A percentile compares a stretch with the other conserved stretches of the same genome.
These are phyloP conservation scores for Enteromius trimaculatus DNA, from an alignment of 2,797 vertebrate genomes.

Conservation along the genomic window DNA sequence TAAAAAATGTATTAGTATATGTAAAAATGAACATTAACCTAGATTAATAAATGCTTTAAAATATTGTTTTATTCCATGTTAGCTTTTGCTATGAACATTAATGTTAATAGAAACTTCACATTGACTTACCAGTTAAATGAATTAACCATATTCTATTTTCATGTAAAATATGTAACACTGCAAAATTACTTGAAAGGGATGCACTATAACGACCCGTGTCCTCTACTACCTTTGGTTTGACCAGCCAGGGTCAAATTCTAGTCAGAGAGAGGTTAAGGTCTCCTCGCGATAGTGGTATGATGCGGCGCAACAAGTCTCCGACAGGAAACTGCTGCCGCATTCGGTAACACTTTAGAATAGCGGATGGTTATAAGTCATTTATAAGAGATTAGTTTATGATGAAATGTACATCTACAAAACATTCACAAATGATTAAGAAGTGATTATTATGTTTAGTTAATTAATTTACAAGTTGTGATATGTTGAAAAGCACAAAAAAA, in stretches of 20 bases:
- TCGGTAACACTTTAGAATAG: no score
- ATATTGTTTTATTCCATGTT: background rate
- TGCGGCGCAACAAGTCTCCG: no score
- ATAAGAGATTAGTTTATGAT: no score
- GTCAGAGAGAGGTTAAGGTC: background rate
- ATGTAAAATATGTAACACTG: background rate
- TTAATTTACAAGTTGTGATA: no score
- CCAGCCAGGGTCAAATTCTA: background rate
- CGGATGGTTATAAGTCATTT: no score
- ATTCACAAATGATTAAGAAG: no score
- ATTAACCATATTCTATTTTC: background rate
- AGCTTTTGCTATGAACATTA: background rate
- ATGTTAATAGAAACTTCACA: background rate
- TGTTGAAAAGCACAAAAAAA: no score
- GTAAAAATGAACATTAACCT: background rate
- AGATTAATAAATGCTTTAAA: constrained; percentile 1
- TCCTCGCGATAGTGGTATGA: no score
- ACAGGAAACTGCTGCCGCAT: no score
- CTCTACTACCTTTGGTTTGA: background rate
- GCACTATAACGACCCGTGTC: background rate
- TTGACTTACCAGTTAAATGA: background rate
- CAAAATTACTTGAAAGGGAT: background rate
- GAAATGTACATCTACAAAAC: no score
- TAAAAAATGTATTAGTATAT: background rate
- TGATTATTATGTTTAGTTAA: no score